These are phyloP conservation scores for Druon quercuslanigerum DNA, from an alignment of 1,140 invertebrate species.

Conservation along the genomic window DNA sequence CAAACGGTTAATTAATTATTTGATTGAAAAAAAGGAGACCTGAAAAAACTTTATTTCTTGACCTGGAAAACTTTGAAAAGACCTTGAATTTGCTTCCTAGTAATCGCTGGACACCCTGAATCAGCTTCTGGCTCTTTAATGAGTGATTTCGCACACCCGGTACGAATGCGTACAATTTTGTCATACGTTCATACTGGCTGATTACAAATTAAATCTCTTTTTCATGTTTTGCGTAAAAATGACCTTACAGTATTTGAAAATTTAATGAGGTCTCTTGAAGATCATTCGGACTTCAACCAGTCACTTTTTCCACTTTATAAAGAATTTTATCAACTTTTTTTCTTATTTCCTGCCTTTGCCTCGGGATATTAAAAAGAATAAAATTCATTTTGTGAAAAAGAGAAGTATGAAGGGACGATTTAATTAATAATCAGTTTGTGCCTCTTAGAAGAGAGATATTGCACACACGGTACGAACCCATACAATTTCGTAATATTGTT, in stretches of 20 bases:
- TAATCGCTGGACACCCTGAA: too few species aligned
- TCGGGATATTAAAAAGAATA: constrained; percentile 43
- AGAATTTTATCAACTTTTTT: constrained; percentile 35
- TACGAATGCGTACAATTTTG: not conserved
- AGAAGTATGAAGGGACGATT: constrained; percentile 18
- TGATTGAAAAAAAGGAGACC: too few species aligned
- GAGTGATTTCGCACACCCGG: not conserved
- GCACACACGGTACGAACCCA: too few species aligned
- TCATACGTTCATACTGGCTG: not conserved
- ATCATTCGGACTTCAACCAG: too few species aligned
- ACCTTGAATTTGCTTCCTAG: too few species aligned
- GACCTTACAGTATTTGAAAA: too few species aligned
- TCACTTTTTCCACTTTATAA: constrained; percentile 28
- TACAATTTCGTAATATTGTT: not conserved
- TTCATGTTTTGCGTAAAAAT: too few species aligned
- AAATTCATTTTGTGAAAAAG: constrained; percentile 18
- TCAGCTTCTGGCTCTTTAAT: not conserved
- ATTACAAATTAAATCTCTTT: too few species aligned
- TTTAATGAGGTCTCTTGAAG: too few species aligned
- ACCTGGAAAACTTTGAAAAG: too few species aligned
- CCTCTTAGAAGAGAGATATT: not conserved
- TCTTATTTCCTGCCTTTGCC: constrained; percentile 32
- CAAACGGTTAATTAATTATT: too few species aligned
- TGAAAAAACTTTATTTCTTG: too few species aligned
- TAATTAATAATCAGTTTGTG: not conserved